These are phyloP conservation scores for Eutrigla gurnardus DNA, from an alignment of 2,797 vertebrate genomes.

Conservation along the genomic window DNA sequence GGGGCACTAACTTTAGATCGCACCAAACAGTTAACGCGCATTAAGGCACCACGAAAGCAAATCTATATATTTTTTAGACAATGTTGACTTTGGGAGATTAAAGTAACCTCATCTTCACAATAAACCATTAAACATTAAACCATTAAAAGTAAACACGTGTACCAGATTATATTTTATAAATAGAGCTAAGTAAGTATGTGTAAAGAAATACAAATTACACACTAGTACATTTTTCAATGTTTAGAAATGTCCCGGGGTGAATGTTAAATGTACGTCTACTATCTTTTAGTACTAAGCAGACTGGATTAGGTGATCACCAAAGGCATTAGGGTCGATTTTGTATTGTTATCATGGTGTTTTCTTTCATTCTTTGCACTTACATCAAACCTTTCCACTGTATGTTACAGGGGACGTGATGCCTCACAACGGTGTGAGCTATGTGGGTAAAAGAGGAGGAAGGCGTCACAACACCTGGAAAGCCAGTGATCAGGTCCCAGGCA, in stretches of 20 bases:
- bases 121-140: background rate
- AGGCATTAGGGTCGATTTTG: background rate
- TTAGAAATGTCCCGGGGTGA: background rate
- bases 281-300: background rate
- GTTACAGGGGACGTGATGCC: slow-evolving; percentile 60
- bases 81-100: background rate
- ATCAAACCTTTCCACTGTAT: background rate
- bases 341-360: background rate
- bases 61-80: background rate
- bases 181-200: background rate
- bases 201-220: background rate
- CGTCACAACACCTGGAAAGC: slow-evolving; percentile 33
- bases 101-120: background rate
- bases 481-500: background rate
- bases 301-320: background rate
- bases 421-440: slow-evolving; percentile 19
- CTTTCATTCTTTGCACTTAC: background rate
- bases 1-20: background rate
- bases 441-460: slow-evolving; percentile 6
- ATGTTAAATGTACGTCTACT: background rate
- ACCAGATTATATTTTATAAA: background rate
- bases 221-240: background rate
- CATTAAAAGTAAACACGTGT: background rate
- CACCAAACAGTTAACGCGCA: background rate
- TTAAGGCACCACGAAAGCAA: background rate